These are phyloP conservation scores for Lateolabrax maculatus DNA, from an alignment of 2,797 vertebrate species.

Conservation along the genomic window DNA sequence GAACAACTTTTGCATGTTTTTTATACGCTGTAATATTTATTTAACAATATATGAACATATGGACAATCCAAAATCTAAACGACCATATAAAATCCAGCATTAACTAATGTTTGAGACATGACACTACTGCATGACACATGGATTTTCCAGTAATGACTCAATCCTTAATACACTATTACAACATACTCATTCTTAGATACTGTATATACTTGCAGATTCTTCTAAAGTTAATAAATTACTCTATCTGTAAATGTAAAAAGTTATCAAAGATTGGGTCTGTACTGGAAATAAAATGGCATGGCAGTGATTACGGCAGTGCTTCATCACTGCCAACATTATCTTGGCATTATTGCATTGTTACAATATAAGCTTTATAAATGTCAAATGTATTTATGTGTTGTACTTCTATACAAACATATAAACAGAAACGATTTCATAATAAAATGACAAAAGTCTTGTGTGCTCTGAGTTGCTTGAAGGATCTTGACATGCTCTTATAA, in stretches of 20 bases:
- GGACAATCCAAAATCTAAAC: constrained; percentile 27
- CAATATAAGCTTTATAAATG: constrained; percentile 47
- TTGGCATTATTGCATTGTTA: constrained; percentile 65
- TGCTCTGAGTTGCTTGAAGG: constrained; percentile 47
- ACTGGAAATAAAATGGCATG: constrained; percentile 4
- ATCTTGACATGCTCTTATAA: constrained; percentile 7
- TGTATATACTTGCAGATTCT: constrained; percentile 12
- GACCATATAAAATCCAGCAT: constrained; percentile 64
- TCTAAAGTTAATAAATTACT: constrained; percentile 28
- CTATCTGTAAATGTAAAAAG: neutral
- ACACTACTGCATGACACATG: constrained; percentile 33
- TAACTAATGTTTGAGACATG: constrained; percentile 27
- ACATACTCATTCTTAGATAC: neutral
- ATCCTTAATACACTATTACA: constrained; percentile 24
- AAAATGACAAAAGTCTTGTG: constrained; percentile 54
- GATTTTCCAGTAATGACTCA: constrained; percentile 14
- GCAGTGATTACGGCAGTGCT: constrained; percentile 23
- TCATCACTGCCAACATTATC: constrained; percentile 17
- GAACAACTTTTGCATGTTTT: constrained; percentile 17
- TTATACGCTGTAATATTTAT: constrained; percentile 72
- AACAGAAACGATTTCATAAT: constrained; percentile 59
- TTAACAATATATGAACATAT: constrained; percentile 62
- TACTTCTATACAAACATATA: constrained; percentile 71
- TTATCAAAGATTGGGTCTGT: constrained; percentile 26
- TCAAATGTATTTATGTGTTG: constrained; percentile 49